These are phyloP conservation scores for Hycleus cichorii DNA, from an alignment of 1,140 invertebrate species.

Conservation along the genomic window DNA sequence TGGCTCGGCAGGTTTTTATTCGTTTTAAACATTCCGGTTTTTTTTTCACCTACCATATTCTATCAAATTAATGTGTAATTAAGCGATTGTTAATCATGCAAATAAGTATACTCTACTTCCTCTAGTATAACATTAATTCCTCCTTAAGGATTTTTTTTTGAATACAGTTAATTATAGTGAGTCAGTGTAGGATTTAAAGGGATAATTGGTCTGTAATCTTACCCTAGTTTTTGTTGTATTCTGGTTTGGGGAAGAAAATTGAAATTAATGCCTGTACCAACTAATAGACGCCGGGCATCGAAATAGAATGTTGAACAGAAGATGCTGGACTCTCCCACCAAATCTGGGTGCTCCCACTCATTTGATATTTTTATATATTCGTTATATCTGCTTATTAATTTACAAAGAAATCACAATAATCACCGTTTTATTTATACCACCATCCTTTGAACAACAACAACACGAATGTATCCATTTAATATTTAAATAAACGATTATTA, in stretches of 20 bases:
- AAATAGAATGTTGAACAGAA: background rate
- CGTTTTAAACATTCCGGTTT: background rate
- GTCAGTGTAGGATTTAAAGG: too few species aligned
- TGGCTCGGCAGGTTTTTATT: slow-evolving; percentile 5
- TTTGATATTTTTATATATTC: slow-evolving; percentile 19
- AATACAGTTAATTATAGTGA: background rate
- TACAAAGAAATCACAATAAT: background rate
- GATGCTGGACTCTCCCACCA: slow-evolving; percentile 20
- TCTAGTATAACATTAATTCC: background rate
- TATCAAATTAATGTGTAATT: slow-evolving; percentile 7
- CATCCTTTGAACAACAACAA: too few species aligned
- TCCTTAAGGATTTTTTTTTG: background rate
- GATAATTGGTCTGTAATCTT: too few species aligned
- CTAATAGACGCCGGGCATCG: background rate
- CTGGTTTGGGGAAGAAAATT: too few species aligned
- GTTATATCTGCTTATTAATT: background rate
- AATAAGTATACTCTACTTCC: too few species aligned
- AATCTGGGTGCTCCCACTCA: slow-evolving; percentile 20
- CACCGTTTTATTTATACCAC: background rate
- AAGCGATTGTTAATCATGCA: too few species aligned
- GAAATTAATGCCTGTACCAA: too few species aligned
- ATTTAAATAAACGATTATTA: too few species aligned
- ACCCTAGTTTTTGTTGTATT: background rate
- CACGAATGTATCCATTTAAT: too few species aligned
- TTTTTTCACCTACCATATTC: background rate